phyloP scores from a whole-genome alignment of 2,888 invertebrate species.

The Drosophila parthenogenetica region DNA sequence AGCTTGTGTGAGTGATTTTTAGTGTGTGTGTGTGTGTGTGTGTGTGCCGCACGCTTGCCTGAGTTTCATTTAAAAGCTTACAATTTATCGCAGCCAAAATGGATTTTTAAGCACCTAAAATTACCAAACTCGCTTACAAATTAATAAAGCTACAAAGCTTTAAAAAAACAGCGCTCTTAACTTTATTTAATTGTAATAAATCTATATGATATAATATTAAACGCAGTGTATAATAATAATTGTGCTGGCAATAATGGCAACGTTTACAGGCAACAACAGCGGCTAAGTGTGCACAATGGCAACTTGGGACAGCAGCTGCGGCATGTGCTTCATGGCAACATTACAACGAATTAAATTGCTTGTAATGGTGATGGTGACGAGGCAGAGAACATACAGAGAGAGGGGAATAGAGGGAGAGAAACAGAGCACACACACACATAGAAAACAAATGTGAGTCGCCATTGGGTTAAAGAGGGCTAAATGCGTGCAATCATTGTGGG shows the following conservation, averaged over 20 bases:
- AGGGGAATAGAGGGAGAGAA: no score
- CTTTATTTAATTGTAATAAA: slow-evolving; percentile 31
- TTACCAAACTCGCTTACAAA: slow-evolving; percentile 11
- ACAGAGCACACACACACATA: slow-evolving; percentile 6
- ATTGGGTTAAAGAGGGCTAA: slow-evolving; percentile 73
- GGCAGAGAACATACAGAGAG: slow-evolving; percentile 27
- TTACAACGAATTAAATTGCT: slow-evolving; percentile 82
- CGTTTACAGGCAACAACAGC: slow-evolving; percentile 65
- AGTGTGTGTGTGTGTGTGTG: slow-evolving; percentile 17
- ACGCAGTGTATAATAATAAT: slow-evolving; percentile 49
- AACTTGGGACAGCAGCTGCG: slow-evolving; percentile 47
- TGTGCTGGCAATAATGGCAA: slow-evolving; percentile 73
- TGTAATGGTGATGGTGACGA: slow-evolving; percentile 75
- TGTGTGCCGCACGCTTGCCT: slow-evolving; percentile 37
- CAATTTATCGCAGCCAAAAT: slow-evolving; percentile 25
- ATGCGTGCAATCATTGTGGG: slow-evolving; percentile 73
- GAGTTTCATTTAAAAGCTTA: slow-evolving; percentile 39
- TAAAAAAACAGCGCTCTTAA: slow-evolving; percentile 14
- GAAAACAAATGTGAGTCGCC: slow-evolving; percentile 41
- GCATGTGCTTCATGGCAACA: slow-evolving; percentile 69
- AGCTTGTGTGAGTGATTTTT: neutral
- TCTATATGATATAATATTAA: slow-evolving; percentile 29
- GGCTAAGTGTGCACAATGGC: slow-evolving; percentile 27
- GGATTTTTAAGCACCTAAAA: slow-evolving; percentile 25
- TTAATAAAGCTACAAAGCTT: slow-evolving; percentile 28